Percentiles rank a stretch among this genome's conserved stretches.
Evolutionary conservation across 35 echinoderm and acorn worm species (phyloP).

Genomic region (Holothuria glaberrima): DNA sequence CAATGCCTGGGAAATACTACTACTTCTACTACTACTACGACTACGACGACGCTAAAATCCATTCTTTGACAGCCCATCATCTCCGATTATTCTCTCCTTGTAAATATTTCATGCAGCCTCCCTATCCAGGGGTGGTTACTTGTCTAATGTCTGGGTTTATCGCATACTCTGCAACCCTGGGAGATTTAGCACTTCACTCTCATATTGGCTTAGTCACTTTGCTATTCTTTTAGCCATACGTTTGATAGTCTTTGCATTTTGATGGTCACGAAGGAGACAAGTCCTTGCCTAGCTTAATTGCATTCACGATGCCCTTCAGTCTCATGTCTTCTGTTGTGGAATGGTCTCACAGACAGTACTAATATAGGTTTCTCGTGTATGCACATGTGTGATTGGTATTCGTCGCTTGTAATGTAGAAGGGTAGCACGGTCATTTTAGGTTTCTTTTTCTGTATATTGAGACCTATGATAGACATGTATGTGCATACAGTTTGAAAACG

Average conservation of each 20-base stretch:
- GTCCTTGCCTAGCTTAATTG: conserved; percentile 52
- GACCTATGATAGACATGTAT: too few relatives aligned
- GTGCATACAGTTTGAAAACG: too few relatives aligned
- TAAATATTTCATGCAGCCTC: conserved; percentile 59
- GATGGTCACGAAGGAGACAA: conserved; percentile 42
- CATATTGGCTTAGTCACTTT: conserved; percentile 61
- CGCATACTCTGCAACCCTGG: conserved; percentile 31
- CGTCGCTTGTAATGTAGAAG: not conserved
- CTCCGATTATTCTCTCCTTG: conserved; percentile 29
- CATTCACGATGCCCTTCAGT: conserved; percentile 47
- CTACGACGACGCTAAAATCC: not conserved
- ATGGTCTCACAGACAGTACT: not conserved
- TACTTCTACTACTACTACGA: not conserved
- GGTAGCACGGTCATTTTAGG: not conserved
- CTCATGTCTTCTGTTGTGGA: not conserved
- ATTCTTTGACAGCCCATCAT: conserved; percentile 34
- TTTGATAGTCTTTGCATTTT: conserved; percentile 51
- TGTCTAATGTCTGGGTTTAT: conserved; percentile 23
- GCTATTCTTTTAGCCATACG: conserved; percentile 59
- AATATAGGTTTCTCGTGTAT: not conserved
- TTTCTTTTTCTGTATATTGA: not conserved
- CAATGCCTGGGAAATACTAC: conserved; percentile 7
- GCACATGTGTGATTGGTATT: not conserved
- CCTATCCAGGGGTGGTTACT: conserved; percentile 36
- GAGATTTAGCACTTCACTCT: conserved; percentile 41